Base-by-base conservation (phyloP, 1,140 invertebrate species). In the Dreissena rostriformis region DNA sequence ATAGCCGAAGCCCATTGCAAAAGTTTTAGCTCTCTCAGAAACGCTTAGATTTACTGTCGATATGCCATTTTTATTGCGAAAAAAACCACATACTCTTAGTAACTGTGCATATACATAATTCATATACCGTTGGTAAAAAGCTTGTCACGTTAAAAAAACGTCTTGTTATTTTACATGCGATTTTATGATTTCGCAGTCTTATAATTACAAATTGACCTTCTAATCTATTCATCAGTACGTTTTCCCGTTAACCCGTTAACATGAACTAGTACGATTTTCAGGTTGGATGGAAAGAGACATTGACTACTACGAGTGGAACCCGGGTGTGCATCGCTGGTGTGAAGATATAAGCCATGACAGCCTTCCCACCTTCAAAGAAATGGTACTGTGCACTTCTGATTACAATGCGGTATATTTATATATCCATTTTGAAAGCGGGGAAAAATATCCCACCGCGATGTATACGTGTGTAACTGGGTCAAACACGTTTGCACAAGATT, bases 231-330 rank as follows among this genome's bases (percentile, higher is more conserved):
- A 4, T n/a, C 11, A 5, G 24, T 19, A 5, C 24, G 7, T n/a
- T n/a, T 2, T 24, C 24, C 24, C 24, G 22, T 28, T 67, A n/a
- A n/a, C n/a, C n/a, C n/a, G n/a, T n/a, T n/a, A n/a, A n/a, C n/a
- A n/a, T n/a, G n/a, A n/a, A n/a, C n/a, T n/a, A n/a, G 14, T 67
- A 5, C 26, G 22, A 29, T 8, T 76, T 77, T n/a, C 14, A 84
- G 82, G 75, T 61, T 84, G 82, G 82, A 24, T 53, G 8, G 74
- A 72, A 8, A 70, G 53, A 2, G 82, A 84, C 17, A 72, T 84
- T 63, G 17, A 26, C 24, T 57, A 72, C 49, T 84, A 84, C 72
- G 51, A 76, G 17, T 84, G 74, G 74, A 84, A 84, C 63, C 74
- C 51, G 8, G 65, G 71, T 51, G 57, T 77, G n/a, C 61, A 26